Conservation (phyloP, 2,888 invertebrate genomes). For the Mechanitis mazaeus region DNA sequence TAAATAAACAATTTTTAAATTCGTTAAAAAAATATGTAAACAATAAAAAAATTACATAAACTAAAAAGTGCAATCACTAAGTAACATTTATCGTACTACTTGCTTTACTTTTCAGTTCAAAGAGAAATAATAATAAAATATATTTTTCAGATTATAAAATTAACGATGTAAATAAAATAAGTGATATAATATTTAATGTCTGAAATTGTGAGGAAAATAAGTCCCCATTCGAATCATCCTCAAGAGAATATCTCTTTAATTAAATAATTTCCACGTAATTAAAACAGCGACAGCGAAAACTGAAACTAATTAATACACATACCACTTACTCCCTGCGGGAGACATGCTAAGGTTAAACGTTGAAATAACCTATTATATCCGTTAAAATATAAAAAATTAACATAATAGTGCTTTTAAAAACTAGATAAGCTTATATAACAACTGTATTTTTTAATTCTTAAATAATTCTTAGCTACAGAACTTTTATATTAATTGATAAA, state of each 20-base stretch:
- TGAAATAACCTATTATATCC: neutral
- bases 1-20: slow-evolving; percentile 8
- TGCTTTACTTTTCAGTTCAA: too few species aligned
- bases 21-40: neutral
- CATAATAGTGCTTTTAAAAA: neutral
- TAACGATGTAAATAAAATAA: neutral
- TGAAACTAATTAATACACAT: neutral
- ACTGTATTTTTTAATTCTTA: too few species aligned
- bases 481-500: too few species aligned
- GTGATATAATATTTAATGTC: too few species aligned
- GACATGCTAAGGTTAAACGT: neutral
- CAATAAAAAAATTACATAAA: neutral
- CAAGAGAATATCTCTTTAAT: neutral
- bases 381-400: neutral
- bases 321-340: neutral
- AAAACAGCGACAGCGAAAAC: slow-evolving; percentile 1
- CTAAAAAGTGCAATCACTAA: too few species aligned
- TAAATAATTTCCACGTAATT: neutral
- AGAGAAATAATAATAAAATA: too few species aligned
- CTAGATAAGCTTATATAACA: too few species aligned
- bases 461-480: too few species aligned
- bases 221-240: too few species aligned
- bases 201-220: too few species aligned
- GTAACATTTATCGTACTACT: too few species aligned
- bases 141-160: too few species aligned